Percentiles rank a stretch among this genome's conserved stretches.
Conservation (phyloP, 2,797 vertebrate genomes). For the Lepus oiostolus region DNA sequence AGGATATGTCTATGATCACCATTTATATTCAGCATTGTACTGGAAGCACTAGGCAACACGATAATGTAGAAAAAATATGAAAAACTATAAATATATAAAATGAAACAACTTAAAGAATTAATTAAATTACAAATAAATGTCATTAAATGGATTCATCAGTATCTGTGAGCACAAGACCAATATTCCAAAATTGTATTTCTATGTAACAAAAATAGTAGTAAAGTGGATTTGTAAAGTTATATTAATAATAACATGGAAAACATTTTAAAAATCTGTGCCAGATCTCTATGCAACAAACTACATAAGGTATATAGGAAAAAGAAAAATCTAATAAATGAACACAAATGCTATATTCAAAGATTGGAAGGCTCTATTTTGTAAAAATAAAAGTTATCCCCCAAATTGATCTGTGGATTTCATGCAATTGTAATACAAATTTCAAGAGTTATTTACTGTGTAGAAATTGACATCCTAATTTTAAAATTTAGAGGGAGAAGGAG, state of each 20-base stretch:
- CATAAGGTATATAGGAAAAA: background rate
- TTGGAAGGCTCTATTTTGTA: background rate
- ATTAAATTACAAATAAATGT: conserved; percentile 1
- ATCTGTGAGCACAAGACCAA: background rate
- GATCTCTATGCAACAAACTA: background rate
- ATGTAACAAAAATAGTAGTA: background rate
- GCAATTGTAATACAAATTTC: background rate
- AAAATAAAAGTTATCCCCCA: conserved; percentile 20
- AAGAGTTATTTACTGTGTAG: background rate
- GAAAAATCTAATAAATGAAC: background rate
- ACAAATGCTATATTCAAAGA: background rate
- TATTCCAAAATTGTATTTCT: conserved; percentile 28
- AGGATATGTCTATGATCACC: background rate
- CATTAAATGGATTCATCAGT: conserved; percentile 2
- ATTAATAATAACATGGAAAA: background rate
- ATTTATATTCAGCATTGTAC: background rate
- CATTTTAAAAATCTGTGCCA: background rate
- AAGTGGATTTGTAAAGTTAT: background rate
- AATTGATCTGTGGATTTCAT: background rate
- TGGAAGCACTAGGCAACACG: background rate
- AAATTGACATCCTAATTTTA: conserved; percentile 11
- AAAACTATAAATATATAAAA: conserved; percentile 38
- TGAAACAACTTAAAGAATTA: background rate
- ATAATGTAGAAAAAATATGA: background rate
- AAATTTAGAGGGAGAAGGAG: background rate